Conservation (phyloP, 92 coral and sea anemone genomes). For the Metridium senile region DNA sequence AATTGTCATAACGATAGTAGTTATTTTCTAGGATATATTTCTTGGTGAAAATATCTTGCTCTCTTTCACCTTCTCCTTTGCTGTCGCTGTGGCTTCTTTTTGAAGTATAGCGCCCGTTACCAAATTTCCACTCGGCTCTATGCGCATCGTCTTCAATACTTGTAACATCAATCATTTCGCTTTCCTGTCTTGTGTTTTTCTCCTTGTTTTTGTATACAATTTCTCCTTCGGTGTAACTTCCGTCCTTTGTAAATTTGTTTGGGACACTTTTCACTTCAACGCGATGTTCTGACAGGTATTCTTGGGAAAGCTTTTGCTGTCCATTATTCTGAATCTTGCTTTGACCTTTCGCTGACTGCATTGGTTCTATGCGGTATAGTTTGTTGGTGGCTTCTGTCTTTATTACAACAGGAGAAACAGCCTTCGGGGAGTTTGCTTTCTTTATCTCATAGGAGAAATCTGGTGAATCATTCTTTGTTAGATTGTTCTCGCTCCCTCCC, state of each 20-base stretch:
- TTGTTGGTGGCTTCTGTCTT: too few species aligned
- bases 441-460: too few species aligned
- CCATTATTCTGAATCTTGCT: too few species aligned
- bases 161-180: background rate
- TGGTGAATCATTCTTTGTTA: background rate
- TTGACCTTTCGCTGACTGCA: too few species aligned
- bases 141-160: constrained; percentile 1
- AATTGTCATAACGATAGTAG: background rate
- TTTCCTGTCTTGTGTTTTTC: background rate
- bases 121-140: background rate
- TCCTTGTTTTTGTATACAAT: background rate
- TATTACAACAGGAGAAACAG: too few species aligned
- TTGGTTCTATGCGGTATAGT: too few species aligned
- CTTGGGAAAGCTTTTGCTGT: constrained; percentile 68
- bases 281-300: constrained; percentile 67
- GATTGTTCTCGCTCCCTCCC: background rate
- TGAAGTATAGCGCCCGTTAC: background rate
- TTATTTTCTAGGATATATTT: background rate
- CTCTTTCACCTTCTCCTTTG: background rate
- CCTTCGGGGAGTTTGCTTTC: too few species aligned
- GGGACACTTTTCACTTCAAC: background rate
- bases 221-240: background rate
- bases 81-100: background rate
- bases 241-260: background rate
- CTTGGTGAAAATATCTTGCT: background rate